phyloP scores from a whole-genome alignment of 1,140 invertebrate genomes.

The Geopemphigus sp. region DNA sequence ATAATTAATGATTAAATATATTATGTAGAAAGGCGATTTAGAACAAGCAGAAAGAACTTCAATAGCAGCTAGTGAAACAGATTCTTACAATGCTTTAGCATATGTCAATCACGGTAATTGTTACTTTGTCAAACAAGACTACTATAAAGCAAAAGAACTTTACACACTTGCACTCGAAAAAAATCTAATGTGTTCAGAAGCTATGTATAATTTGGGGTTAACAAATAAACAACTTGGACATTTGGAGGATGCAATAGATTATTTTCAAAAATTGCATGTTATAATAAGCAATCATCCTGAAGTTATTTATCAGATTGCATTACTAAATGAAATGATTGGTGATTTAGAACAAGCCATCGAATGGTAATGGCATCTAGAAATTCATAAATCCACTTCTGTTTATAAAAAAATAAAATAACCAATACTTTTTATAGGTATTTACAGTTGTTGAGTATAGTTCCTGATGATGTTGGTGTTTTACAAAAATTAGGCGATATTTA shows the following conservation, averaged over 20 bases:
- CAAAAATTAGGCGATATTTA: constrained; percentile 82
- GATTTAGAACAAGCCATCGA: constrained; percentile 76
- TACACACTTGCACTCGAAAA: constrained; percentile 77
- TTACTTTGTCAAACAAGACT: constrained; percentile 69
- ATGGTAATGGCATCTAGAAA: constrained; percentile 57
- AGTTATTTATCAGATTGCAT: constrained; percentile 82
- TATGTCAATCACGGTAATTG: constrained; percentile 89
- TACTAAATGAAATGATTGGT: constrained; percentile 72
- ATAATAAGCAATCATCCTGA: constrained; percentile 77
- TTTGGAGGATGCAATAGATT: constrained; percentile 71
- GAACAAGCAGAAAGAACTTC: constrained; percentile 80
- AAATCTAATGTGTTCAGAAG: constrained; percentile 83
- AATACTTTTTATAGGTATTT: constrained; percentile 67
- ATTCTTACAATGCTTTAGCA: constrained; percentile 77
- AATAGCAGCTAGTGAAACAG: constrained; percentile 72
- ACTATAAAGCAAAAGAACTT: constrained; percentile 72
- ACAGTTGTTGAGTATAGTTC: constrained; percentile 78
- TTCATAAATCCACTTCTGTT: no score
- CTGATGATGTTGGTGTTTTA: constrained; percentile 79
- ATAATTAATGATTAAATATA: background rate
- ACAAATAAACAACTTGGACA: constrained; percentile 53
- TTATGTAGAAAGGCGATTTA: constrained; percentile 72
- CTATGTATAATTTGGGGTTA: constrained; percentile 85
- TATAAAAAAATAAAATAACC: no score
- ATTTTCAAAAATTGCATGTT: constrained; percentile 78